phyloP scores from a whole-genome alignment of 2,888 invertebrate species.

The Alsophila aescularia region DNA sequence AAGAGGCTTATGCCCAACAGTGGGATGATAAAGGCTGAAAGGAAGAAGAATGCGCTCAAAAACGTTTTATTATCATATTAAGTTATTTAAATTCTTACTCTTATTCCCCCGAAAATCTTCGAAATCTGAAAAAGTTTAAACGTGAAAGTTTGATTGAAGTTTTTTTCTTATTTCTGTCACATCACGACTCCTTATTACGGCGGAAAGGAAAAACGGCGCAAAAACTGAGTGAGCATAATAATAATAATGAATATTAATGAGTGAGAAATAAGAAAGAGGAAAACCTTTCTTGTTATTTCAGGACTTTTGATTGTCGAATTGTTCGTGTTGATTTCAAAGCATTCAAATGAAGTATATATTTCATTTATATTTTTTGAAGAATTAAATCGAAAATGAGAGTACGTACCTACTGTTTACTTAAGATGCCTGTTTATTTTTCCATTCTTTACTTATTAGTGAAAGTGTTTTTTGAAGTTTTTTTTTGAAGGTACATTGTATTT shows the following conservation, averaged over 20 bases:
- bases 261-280: conserved; percentile 15
- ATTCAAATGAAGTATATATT: not conserved
- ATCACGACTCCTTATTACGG: conserved; percentile 39
- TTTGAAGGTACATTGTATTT: too few species aligned
- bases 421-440: too few species aligned
- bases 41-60: not conserved
- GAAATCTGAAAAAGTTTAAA: conserved; percentile 43
- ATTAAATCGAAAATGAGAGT: too few species aligned
- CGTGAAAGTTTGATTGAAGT: conserved; percentile 42
- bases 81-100: conserved; percentile 42
- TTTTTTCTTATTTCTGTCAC: conserved; percentile 44
- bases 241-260: conserved; percentile 33
- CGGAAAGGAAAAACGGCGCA: conserved; percentile 29
- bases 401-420: not conserved
- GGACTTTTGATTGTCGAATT: conserved; percentile 16
- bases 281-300: conserved; percentile 2
- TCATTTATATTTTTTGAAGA: not conserved
- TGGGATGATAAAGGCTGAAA: too few species aligned
- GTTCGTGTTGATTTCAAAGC: not conserved
- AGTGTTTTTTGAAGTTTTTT: too few species aligned
- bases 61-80: conserved; percentile 5
- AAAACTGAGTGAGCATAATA: conserved; percentile 20
- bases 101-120: conserved; percentile 37
- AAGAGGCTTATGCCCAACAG: too few species aligned
- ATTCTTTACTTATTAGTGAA: too few species aligned